phyloP scores from a whole-genome alignment of 1,140 invertebrate genomes.

The Drosophila navojoa region DNA sequence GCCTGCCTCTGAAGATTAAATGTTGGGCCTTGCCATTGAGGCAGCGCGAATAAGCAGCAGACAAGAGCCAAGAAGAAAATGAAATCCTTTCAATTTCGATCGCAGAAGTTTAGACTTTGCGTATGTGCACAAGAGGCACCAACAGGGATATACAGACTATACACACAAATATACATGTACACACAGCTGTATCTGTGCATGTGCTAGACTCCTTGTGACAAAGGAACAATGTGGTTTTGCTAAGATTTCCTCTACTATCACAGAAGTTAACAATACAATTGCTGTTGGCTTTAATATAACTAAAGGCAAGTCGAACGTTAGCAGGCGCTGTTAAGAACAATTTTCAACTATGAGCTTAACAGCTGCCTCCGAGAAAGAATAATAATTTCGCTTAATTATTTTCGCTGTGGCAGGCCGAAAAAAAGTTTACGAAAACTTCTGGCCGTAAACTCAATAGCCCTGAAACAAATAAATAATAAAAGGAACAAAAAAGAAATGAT shows the following conservation, averaged over 20 bases:
- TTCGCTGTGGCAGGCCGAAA: slow-evolving; percentile 3
- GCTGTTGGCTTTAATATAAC: not conserved
- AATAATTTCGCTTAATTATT: slow-evolving; percentile 26
- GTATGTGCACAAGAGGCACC: too few relatives aligned
- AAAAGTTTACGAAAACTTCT: slow-evolving; percentile 30
- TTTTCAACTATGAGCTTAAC: not conserved
- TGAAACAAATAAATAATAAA: slow-evolving; percentile 11
- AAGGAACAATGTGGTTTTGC: too few relatives aligned
- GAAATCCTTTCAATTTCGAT: slow-evolving; percentile 1
- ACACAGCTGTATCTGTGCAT: too few relatives aligned
- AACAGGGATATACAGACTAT: too few relatives aligned
- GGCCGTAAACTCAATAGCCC: slow-evolving; percentile 26
- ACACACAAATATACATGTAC: too few relatives aligned
- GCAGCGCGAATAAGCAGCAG: not conserved
- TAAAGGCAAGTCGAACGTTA: not conserved
- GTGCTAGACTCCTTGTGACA: too few relatives aligned
- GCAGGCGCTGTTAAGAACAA: not conserved
- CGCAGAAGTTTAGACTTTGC: too few relatives aligned
- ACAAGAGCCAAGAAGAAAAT: not conserved
- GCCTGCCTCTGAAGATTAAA: slow-evolving; percentile 1
- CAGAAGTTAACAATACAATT: too few relatives aligned
- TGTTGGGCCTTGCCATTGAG: slow-evolving; percentile 7
- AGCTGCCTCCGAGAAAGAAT: not conserved
- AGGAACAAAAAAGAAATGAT: slow-evolving; percentile 22
- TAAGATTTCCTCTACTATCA: too few relatives aligned